phyloP scores from a whole-genome alignment of 1,140 invertebrate species.

The Sminthurinus signatus region DNA sequence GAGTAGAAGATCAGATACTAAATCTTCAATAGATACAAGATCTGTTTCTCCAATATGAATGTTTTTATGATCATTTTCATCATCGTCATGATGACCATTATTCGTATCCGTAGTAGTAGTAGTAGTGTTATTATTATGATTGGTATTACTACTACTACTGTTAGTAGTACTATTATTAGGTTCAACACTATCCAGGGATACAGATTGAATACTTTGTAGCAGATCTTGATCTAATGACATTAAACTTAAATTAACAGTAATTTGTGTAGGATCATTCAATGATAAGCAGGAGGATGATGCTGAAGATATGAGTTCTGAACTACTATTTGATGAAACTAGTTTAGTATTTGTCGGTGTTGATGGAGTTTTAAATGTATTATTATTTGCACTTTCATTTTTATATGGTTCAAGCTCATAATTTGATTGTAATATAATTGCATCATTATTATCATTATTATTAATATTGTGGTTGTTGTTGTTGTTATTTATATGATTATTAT shows the following conservation, averaged over 20 bases:
- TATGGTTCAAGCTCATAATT: too few relatives aligned
- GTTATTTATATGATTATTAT: too few relatives aligned
- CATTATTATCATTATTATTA: too few relatives aligned
- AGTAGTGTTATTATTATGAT: too few relatives aligned
- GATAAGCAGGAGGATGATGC: neutral
- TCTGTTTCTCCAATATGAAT: neutral
- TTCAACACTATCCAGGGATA: conserved; percentile 26
- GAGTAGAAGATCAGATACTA: neutral
- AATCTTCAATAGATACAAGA: neutral
- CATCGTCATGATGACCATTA: too few relatives aligned
- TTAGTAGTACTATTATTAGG: conserved; percentile 3
- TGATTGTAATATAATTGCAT: too few relatives aligned
- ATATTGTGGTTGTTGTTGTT: too few relatives aligned
- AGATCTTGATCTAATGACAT: conserved; percentile 34
- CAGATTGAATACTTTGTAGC: conserved; percentile 35
- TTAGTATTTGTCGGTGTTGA: conserved; percentile 18
- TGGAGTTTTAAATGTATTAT: neutral
- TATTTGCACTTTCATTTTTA: too few relatives aligned
- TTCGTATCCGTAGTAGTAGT: too few relatives aligned
- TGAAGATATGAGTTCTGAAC: neutral
- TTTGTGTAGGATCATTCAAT: neutral
- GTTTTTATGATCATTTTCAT: too few relatives aligned
- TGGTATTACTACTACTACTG: too few relatives aligned
- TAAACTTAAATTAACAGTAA: neutral
- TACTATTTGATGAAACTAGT: too few relatives aligned